Evolutionary conservation across 2,888 invertebrate species (phyloP), one percentile per base, ranked within the genome.

Genomic region (Dascillus cervinus): DNA sequence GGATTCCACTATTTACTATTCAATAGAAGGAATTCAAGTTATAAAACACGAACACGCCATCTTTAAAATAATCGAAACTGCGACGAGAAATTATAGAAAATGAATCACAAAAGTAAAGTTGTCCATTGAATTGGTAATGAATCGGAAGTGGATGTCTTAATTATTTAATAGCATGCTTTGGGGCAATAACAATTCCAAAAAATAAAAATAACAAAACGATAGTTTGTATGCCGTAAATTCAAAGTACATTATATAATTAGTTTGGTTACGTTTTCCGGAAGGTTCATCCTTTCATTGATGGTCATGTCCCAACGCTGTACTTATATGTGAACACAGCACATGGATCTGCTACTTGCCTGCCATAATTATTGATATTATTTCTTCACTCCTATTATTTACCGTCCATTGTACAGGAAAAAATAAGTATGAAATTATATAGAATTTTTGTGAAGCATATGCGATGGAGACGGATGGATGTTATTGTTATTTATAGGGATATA

Each of bases 321-420:
- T 58, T 60, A 37, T 34, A 60, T 60, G 61, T 58, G 60, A 62
- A 62, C 60, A 54, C 44, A 55, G 54, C 60, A 60, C 52, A 60
- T 62, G 61, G 58, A 56, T 58, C 61, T 62, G 57, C 62, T 62
- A 62, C 61, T 60, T 62, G 55, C 56, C 49, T 50, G 47, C 44
- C 51, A 52, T 64, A 65, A 64, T 65, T 65, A 65, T 65, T 63
- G 57, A 63, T 63, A 65, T 64, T 64, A 63, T 44, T 40, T 37
- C 42, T 52, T 49, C 58, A 52, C 60, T 61, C 58, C 62, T 63
- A 62, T 64, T 58, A 64, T 65, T 65, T 64, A 53, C 57, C 56
- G 59, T 59, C 58, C 63, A 60, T 61, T 64, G 62, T 61, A 57
- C 58, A 51, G 58, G 57, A 61, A 64, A 61, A 62, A 64, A 59